Percentiles rank a stretch among this genome's conserved stretches.
These are phyloP conservation scores for Clinocottus analis DNA, from an alignment of 2,113 vertebrate species.

Conservation along the genomic window DNA sequence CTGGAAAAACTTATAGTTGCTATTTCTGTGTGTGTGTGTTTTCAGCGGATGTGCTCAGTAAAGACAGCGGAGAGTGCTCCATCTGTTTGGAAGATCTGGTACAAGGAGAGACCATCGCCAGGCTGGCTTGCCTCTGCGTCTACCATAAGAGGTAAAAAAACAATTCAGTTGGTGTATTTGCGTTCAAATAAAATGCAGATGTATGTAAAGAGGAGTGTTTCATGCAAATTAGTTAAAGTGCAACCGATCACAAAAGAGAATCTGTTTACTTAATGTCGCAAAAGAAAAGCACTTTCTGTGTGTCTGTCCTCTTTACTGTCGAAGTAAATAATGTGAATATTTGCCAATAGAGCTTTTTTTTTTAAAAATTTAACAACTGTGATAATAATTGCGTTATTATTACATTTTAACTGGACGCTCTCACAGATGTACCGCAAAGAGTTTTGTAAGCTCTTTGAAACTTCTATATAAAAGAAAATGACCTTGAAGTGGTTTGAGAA, in stretches of 20 bases:
- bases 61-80: conserved; percentile 86
- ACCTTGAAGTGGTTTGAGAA: neutral
- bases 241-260: neutral
- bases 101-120: conserved; percentile 84
- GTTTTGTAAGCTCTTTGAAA: neutral
- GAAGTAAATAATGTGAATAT: neutral
- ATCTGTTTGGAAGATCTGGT: conserved; percentile 85
- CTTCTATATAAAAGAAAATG: neutral
- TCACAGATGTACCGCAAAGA: neutral
- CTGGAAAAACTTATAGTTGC: conserved; percentile 29
- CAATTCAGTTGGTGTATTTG: neutral
- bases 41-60: conserved; percentile 84
- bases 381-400: neutral
- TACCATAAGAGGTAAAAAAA: conserved; percentile 84
- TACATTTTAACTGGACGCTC: neutral
- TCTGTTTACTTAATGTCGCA: neutral
- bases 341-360: conserved; percentile 6
- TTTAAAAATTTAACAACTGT: too few species aligned
- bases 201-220: neutral
- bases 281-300: neutral
- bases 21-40: conserved; percentile 28
- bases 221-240: neutral
- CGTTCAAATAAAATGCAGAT: neutral
- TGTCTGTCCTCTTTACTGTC: neutral
- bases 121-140: conserved; percentile 86